Evolutionary conservation across 2,888 invertebrate genomes (phyloP), one percentile per base, ranked within the genome.

Genomic region (Altica lythri): DNA sequence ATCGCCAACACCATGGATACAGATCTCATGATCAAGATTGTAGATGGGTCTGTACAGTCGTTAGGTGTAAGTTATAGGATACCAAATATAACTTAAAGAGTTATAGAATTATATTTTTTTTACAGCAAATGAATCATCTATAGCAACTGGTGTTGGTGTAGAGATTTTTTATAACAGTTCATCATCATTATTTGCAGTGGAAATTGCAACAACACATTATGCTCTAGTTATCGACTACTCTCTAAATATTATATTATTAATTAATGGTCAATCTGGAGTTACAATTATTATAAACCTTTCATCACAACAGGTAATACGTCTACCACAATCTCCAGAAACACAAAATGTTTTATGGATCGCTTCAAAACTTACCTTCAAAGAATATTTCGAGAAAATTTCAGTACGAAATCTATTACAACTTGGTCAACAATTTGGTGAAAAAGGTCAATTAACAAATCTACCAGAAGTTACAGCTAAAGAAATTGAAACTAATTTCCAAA

Each of bases 261-360:
- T 55, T 4, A 50, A 55, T 30, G 57, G 55, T 2, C 14, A 46
- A 42, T 8, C 49, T 2, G 55, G 55, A 42, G 25, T 14, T 4
- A 35, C 37, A 3, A 30, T 13, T 5, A 30, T 46, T 3, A 8
- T 48, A 1, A 22, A 32, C 25, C 2, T 19, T 12, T 13, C 19
- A 25, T 38, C 8, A 6, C 19, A 40, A 13, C 19, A 18, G 25
- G 14, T 42, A 2, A 32, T 17, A n/a, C 4, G n/a, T 4, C 19
- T 40, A n/a, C 18, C 18, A 17, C 19, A 37, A 19, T 40, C 25
- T 2, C 35, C 30, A 3, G n/a, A 43, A 34, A 43, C 25, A 2
- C 29, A 16, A 6, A 34, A 25, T 16, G 10, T 34, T 12, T 34
- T 45, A 5, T 56, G 49, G 50, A 14, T 18, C 16, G 19, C 32